Base-by-base conservation (phyloP, 2,797 vertebrate species). In the Parambassis ranga region DNA sequence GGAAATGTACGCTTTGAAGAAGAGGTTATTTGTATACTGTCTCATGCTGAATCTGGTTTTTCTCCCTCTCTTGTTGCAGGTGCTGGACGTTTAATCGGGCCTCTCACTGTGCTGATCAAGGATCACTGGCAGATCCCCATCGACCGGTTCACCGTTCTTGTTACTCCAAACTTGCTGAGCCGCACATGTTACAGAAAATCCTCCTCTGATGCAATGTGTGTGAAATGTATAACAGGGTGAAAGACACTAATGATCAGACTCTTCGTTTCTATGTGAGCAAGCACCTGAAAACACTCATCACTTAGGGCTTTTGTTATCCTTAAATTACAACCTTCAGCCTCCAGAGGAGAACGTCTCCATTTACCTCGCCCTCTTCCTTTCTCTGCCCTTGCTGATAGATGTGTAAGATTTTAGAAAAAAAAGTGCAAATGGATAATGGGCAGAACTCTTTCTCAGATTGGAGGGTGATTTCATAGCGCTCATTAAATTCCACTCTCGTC, bases 201-300 rank as follows among this genome's bases (percentile, higher is more conserved):
- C 52, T 53, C 31, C 27, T 58, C 66, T 85, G 86, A 90, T 71
- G 86, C 79, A 85, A 90, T 42, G 55, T 20, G 55, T 70, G 63
- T 75, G 85, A 87, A 89, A 87, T 14, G 47, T 46, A 63, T 65
- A 69, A 82, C 32, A 56, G 46, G 52, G 35, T 64, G 56, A 75
- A 33, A 67, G 33, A 64, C 28, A 58, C 63, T 43, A 58, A 64
- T 52, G 72, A 81, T 71, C 37, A 6, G 18, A 41, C 20, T 51
- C 28, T 60, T 67, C 57, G 50, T 67, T 57, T 66, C 39, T 36
- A 13, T 28, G 37, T 13, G 27, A 82, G 53, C 4, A 11, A n/a
- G 16, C 16, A 10, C 20, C 16, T 36, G 42, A 64, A 72, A 66
- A 75, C 48, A 61, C 55, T 35, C 44, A 15, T 35, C 44, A 15